Evolutionary conservation across 2,113 vertebrate genomes (phyloP), one percentile per base, ranked within the genome.

Genomic region (Cyprinus carpio): DNA sequence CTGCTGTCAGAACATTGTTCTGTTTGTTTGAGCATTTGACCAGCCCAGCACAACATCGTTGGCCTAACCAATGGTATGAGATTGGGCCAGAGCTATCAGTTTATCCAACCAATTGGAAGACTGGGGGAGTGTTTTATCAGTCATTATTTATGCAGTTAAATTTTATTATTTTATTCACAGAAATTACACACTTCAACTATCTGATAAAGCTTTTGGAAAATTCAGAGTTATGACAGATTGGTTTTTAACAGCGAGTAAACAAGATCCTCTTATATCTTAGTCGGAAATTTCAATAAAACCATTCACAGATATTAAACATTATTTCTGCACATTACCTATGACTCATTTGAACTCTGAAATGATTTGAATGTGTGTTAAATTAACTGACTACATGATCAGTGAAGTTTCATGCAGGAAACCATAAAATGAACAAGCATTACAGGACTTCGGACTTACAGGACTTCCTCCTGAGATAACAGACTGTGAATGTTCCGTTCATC

Each of bases 381-480:
- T 3, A 15, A 58, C 76, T 3, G 37, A 80, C 4, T 27, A 18
- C 34, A 37, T 1, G 6, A 34, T 34, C 27, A n/a, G 51, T 34
- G 34, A 58, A 31, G 51, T 58, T 60, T 60, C 54, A 60, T 60
- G 76, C 29, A 82, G 80, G 62, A 82, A 82, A 54, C 62, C 27
- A n/a, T 82, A 20, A 69, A 23, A 69, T 69, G 62, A 82, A 15
- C 9, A 51, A 43, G 23, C 43, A 69, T 43, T 43, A 40, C 34
- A 4, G 34, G 34, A 37, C 34, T 34, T 34, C 3, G 34, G 4
- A 37, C 5, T 40, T 40, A 40, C 37, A 40, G 4, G 58, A 51
- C 64, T 82, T 82, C 64, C 80, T 82, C 64, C 18, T 69, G 40
- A 69, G 80, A 82, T 82, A 31, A 65, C 60, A 9, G 56, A 27